A percentile compares a stretch with the other conserved stretches of the same genome.
phyloP scores from a whole-genome alignment of 2,797 vertebrate genomes.

The Sebastes baramenuke region DNA sequence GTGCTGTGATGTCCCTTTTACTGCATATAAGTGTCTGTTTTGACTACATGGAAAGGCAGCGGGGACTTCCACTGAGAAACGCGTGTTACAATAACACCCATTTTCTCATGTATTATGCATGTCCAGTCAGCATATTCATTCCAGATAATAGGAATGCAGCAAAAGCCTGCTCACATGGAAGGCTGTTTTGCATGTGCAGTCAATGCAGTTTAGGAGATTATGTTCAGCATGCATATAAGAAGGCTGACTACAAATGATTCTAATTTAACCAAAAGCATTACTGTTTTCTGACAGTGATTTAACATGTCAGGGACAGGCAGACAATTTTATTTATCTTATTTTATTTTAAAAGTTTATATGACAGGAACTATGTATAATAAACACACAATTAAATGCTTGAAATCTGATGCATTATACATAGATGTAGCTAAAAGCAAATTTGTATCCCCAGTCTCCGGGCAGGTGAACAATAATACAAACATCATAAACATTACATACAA shows the following conservation, averaged over 20 bases:
- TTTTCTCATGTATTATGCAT: slow-evolving; percentile 76
- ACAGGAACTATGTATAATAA: neutral
- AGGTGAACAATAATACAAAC: neutral
- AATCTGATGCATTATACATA: neutral
- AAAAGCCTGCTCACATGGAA: slow-evolving; percentile 44
- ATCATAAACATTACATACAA: neutral
- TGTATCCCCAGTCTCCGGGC: neutral
- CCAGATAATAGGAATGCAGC: slow-evolving; percentile 61
- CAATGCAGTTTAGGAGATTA: slow-evolving; percentile 44
- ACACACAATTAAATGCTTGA: neutral
- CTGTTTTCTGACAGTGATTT: neutral
- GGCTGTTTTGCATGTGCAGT: slow-evolving; percentile 45
- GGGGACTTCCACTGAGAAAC: slow-evolving; percentile 48
- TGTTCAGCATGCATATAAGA: slow-evolving; percentile 26
- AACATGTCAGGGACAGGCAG: slow-evolving; percentile 12
- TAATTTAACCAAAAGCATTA: slow-evolving; percentile 34
- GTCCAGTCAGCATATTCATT: slow-evolving; percentile 68
- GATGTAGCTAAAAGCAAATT: too few species aligned
- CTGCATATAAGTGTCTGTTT: slow-evolving; percentile 68
- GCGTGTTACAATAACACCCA: slow-evolving; percentile 57
- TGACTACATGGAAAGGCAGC: slow-evolving; percentile 49
- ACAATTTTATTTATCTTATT: neutral
- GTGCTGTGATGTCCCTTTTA: slow-evolving; percentile 59
- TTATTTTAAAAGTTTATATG: neutral
- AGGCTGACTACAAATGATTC: slow-evolving; percentile 18